Evolutionary conservation across 35 echinoderm and acorn worm genomes (phyloP), one percentile per base, ranked within the genome.

Genomic region (Patiria miniata): DNA sequence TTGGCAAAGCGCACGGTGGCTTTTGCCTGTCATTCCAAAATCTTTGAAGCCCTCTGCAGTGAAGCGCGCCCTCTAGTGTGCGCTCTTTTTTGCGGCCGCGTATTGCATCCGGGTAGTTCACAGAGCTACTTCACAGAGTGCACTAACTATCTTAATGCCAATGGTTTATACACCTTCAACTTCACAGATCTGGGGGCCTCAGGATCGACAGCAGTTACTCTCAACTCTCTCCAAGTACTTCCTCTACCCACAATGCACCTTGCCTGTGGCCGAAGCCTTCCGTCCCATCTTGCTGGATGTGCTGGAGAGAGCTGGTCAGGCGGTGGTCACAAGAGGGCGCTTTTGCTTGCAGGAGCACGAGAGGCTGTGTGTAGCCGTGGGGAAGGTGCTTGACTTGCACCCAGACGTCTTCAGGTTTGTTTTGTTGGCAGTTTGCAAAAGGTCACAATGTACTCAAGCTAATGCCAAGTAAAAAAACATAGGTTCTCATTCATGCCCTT

Each of bases 321-420:
- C 77, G 47, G 42, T 61, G 32, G 36, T 26, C 30, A 60, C 51
- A 39, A 33, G 53, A 23, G 51, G 61, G 1, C 51, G 82, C 33
- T 85, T 87, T 76, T 80, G 34, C 30, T 38, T 89, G 56, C 56
- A 82, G 7, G 37, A 23, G 8, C 94, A 97, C 39, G 94, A 97
- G 32, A 37, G 77, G 32, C 68, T 93, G 8, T 97, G 87, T 50
- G 79, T 91, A 8, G 83, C 90, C 54, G 33, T 81, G 77, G 87
- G 86, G 0, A 42, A 79, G 54, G 44, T 91, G 12, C 15, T 93
- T 61, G n/a, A 14, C 0, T 16, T 65, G 8, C 23, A 59, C 39
- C 92, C 92, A 65, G 92, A 94, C 85, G 82, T 79, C 29, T 28
- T 79, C n/a, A 81, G 78, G 88, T 89, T 80, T 90, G 79, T 87